Evolutionary conservation across 1,140 invertebrate species (phyloP).

Genomic region (Tetramorium simillimum): DNA sequence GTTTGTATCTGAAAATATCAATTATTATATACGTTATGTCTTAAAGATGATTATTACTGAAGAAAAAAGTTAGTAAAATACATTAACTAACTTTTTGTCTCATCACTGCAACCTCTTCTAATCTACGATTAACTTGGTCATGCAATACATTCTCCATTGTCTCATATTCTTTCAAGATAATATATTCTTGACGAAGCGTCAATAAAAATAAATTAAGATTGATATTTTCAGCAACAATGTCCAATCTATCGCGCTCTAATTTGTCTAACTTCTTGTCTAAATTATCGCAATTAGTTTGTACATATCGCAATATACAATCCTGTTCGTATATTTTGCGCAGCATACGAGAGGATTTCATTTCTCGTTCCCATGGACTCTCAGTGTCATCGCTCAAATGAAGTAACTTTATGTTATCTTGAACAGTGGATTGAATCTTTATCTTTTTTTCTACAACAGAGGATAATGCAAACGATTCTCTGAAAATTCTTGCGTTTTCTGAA

Average conservation of each 20-base stretch:
- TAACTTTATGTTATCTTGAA: slow-evolving; percentile 8
- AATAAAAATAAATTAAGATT: slow-evolving; percentile 89
- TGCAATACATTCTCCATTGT: slow-evolving; percentile 88
- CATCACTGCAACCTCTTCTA: slow-evolving; percentile 73
- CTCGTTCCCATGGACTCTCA: slow-evolving; percentile 78
- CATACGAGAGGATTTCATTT: slow-evolving; percentile 78
- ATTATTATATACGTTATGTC: neutral
- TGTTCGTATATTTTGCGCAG: slow-evolving; percentile 87
- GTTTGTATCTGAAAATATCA: slow-evolving; percentile 14
- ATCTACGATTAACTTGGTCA: slow-evolving; percentile 83
- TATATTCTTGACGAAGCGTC: slow-evolving; percentile 92
- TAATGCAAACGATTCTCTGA: neutral
- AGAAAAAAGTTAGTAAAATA: neutral
- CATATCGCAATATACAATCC: slow-evolving; percentile 87
- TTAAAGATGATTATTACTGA: neutral
- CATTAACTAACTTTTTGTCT: slow-evolving; percentile 42
- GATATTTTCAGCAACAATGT: slow-evolving; percentile 88
- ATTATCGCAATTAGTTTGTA: slow-evolving; percentile 86
- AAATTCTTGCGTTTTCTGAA: neutral
- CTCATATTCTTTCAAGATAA: slow-evolving; percentile 92
- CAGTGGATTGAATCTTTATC: neutral
- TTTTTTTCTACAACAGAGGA: neutral
- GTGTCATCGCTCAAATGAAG: slow-evolving; percentile 57
- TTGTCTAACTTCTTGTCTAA: slow-evolving; percentile 89
- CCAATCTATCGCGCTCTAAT: slow-evolving; percentile 87